Conservation (phyloP, 2,113 vertebrate genomes). For the Sylvicapra grimmia region DNA sequence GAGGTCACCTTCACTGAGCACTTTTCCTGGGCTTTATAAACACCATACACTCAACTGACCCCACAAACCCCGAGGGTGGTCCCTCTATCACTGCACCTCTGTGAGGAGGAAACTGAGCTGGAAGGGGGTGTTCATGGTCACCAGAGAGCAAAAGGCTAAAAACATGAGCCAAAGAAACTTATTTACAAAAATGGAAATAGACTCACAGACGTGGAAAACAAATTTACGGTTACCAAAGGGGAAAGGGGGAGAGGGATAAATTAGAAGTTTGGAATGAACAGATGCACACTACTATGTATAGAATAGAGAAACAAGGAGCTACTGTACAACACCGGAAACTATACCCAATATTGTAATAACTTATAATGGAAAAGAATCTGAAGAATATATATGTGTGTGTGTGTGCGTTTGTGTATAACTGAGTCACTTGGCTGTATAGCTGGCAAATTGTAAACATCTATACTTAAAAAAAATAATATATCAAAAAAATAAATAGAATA, state of each 20-base stretch:
- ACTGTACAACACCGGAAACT: rapidly evolving
- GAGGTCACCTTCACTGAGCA: rapidly evolving
- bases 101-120: neutral
- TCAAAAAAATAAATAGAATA: neutral
- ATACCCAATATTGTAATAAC: neutral
- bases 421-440: neutral
- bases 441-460: neutral
- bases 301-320: neutral
- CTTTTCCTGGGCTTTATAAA: neutral
- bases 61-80: no score
- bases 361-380: neutral
- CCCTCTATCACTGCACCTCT: neutral
- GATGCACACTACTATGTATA: neutral
- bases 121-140: neutral
- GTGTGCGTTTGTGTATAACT: neutral
- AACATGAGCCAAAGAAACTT: neutral
- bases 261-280: neutral
- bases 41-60: no score
- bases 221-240: neutral
- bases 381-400: neutral
- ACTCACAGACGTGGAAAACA: neutral
- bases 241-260: neutral
- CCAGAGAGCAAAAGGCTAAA: neutral
- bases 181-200: neutral
- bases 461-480: neutral